Evolutionary conservation across 2,113 vertebrate species (phyloP).

Genomic region (Thamnaconus septentrionalis): DNA sequence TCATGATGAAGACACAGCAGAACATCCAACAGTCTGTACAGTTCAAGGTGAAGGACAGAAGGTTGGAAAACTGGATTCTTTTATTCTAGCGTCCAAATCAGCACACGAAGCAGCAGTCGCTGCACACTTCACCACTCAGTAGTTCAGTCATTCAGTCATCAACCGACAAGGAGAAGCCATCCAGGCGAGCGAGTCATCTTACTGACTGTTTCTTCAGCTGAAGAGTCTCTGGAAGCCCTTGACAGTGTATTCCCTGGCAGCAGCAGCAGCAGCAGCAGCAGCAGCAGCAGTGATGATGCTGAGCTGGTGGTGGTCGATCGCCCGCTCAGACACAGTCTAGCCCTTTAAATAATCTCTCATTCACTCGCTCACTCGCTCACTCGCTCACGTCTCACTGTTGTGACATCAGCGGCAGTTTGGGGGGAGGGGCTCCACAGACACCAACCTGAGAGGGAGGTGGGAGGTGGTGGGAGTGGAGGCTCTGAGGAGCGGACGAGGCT

Average conservation of each 20-base stretch:
- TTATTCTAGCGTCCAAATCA: too few species aligned
- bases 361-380: conserved; percentile 25
- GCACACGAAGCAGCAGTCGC: too few species aligned
- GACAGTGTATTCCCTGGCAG: conserved; percentile 34
- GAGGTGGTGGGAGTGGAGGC: not conserved
- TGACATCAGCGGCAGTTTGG: conserved; percentile 30
- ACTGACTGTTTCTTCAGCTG: conserved; percentile 38
- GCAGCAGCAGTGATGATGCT: conserved; percentile 31
- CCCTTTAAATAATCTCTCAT: conserved; percentile 49
- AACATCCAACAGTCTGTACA: too few species aligned
- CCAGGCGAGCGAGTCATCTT: not conserved
- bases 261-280: conserved; percentile 24
- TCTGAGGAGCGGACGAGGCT: too few species aligned
- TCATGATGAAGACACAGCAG: too few species aligned
- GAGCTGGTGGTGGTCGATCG: conserved; percentile 37
- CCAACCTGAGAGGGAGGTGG: conserved; percentile 23
- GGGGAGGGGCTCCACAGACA: conserved; percentile 39
- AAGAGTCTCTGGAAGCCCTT: conserved; percentile 14
- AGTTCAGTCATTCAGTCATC: not conserved
- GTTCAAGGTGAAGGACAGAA: too few species aligned
- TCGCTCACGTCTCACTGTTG: conserved; percentile 21
- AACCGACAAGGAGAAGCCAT: not conserved
- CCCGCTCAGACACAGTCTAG: conserved; percentile 29
- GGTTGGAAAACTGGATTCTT: too few species aligned
- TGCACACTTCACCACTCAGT: too few species aligned